Percentiles rank a stretch among this genome's conserved stretches.
Evolutionary conservation across 2,888 invertebrate species (phyloP).

Genomic region (Anthoptus insignis): DNA sequence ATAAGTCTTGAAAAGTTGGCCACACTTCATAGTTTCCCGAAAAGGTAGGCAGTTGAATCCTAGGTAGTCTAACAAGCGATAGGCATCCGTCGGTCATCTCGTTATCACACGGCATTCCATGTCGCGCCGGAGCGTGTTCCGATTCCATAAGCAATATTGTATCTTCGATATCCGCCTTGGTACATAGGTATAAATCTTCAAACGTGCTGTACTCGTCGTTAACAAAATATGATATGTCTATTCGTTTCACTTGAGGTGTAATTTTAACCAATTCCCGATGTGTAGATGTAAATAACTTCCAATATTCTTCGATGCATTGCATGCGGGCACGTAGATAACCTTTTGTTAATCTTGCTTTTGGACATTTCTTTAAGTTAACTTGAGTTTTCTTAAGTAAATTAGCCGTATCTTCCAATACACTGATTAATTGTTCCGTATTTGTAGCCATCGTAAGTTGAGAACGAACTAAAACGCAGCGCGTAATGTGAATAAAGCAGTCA

Average conservation of each 20-base stretch:
- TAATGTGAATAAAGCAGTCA: too few species aligned
- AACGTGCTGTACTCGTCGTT: background rate
- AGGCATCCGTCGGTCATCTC: background rate
- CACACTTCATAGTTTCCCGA: constrained; percentile 16
- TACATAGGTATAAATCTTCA: constrained; percentile 16
- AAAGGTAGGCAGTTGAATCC: background rate
- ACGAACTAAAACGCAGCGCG: too few species aligned
- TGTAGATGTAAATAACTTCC: constrained; percentile 2
- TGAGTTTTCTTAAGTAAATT: constrained; percentile 8
- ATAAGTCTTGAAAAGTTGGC: constrained; percentile 19
- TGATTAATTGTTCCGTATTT: too few species aligned
- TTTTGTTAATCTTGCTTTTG: constrained; percentile 1
- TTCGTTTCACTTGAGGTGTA: background rate
- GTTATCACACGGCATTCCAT: background rate
- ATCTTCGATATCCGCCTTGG: constrained; percentile 11
- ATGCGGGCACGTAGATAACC: constrained; percentile 3
- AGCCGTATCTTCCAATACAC: constrained; percentile 3
- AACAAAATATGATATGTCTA: background rate
- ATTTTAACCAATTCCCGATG: constrained; percentile 12
- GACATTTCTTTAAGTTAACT: constrained; percentile 6
- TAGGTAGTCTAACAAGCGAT: constrained; percentile 1
- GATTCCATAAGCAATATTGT: background rate
- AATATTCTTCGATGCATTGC: constrained; percentile 10
- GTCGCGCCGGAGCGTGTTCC: background rate
- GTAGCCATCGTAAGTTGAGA: too few species aligned